These are phyloP conservation scores for Fistularia tabacaria DNA, from an alignment of 2,797 vertebrate species.

Conservation along the genomic window DNA sequence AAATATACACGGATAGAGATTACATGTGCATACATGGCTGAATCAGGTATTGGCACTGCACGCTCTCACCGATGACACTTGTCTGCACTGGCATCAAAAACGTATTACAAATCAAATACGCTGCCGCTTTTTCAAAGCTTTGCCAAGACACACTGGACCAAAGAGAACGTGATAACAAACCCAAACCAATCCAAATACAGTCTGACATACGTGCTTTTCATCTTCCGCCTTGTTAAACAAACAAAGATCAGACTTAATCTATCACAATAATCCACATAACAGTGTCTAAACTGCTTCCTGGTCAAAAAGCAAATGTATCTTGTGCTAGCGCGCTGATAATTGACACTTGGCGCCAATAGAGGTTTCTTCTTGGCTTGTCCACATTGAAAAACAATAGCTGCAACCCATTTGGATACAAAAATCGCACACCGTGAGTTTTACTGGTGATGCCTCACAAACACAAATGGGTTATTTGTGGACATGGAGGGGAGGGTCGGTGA, in stretches of 20 bases:
- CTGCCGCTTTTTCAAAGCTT: conserved; percentile 34
- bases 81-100: conserved; percentile 23
- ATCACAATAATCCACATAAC: conserved; percentile 55
- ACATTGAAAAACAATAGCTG: conserved; percentile 13
- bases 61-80: conserved; percentile 26
- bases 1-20: conserved; percentile 4
- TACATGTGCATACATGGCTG: conserved; percentile 5
- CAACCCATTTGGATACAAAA: conserved; percentile 36
- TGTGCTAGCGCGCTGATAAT: conserved; percentile 24
- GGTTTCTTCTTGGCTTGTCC: conserved; percentile 48
- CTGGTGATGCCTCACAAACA: conserved; percentile 21
- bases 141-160: conserved; percentile 51
- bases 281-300: conserved; percentile 32
- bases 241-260: conserved; percentile 62
- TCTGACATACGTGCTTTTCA: conserved; percentile 59
- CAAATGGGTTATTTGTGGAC: conserved; percentile 36
- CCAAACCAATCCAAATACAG: conserved; percentile 48
- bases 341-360: conserved; percentile 23
- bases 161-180: conserved; percentile 47
- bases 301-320: conserved; percentile 38
- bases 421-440: conserved; percentile 16
- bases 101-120: conserved; percentile 41
- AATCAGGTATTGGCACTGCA: conserved; percentile 28
- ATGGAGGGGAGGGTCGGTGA: conserved; percentile 14
- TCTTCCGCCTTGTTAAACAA: conserved; percentile 60